Evolutionary conservation across 2,797 vertebrate species (phyloP), one percentile per base, ranked within the genome.

Genomic region (Sebastes steindachneri): DNA sequence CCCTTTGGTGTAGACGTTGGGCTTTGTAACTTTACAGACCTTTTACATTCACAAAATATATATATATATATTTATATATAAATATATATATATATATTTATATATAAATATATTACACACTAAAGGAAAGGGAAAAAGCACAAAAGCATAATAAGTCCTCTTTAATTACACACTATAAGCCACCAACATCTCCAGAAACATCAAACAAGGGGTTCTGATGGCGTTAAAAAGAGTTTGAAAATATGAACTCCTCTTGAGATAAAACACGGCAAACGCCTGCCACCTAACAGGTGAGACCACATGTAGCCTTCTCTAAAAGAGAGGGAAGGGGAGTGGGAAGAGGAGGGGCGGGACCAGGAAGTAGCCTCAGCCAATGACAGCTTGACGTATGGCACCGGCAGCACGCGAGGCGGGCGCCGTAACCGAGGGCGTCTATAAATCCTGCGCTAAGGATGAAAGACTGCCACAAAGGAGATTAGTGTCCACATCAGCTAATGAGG

Each of bases 391-490:
- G 92, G 96, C 75, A 73, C 68, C 65, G 66, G 79, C 74, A 80
- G 84, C 71, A 45, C 31, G 87, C 76, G 77, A 83, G 77, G 80
- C 86, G 83, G 71, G 89, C 78, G 94, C 95, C 95, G 96, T 97
- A 96, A 96, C 95, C 94, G 82, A 93, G 88, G 77, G 88, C 74
- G 82, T 93, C 95, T 94, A 95, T 97, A 97, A 97, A 97, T 97
- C 96, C 95, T 89, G 92, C 82, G 15, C 91, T 96, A 93, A 96
- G 95, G 95, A 97, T 97, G 97, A 96, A 95, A 93, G 93, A 94
- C 94, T 93, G 94, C 95, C 92, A 97, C 95, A 96, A 95, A 95
- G 89, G 92, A 94, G 88, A 96, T 95, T 96, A 96, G 91, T 95
- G 95, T 96, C 92, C 93, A 95, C 94, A 91, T 86, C 88, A 86